Evolutionary conservation across 2,797 vertebrate genomes (phyloP), one percentile per base, ranked within the genome.

Genomic region (Microhierax caerulescens): DNA sequence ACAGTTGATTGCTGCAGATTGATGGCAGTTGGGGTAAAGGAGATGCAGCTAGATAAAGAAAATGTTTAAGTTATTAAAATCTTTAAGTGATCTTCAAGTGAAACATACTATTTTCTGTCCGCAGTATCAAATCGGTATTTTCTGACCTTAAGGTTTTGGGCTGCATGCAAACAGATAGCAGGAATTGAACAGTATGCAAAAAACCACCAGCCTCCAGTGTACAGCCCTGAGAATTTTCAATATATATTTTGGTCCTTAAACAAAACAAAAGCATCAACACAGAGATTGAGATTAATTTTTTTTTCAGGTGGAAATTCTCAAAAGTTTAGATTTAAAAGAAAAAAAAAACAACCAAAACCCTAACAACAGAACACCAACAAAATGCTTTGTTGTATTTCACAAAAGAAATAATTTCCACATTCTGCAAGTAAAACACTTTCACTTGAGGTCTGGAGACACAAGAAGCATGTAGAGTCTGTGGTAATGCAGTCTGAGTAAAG

Each of bases 1-100:
- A 65, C 51, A 80, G 36, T 9, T 93, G 76, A 92, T 68, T 83
- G 65, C 61, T 90, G 37, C 57, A 88, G 60, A 83, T 11, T 80
- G 65, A 83, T 63, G 57, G 41, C 69, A 92, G 37, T 2, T 85
- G 22, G 13, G 25, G 14, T 45, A 60, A 67, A 39, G 27, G 16
- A 87, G 20, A 30, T 56, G 64, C 8, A 83, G 70, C 20, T 41
- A 32, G 43, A 77, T 64, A 79, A 91, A 87, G 59, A 85, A 87
- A 85, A 79, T 36, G 13, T 41, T 47, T 37, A 78, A 45, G 15
- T 22, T 43, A 43, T 43, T 43, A 43, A 43, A 43, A 43, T 43
- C 43, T 43, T 43, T 43, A 43, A 43, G 43, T 43, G 43, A 79
- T 36, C 13, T 41, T 47, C 34, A 82, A 53, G 18, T 22, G 63